Base-by-base conservation (phyloP, 2,797 vertebrate genomes). In the Hyperoplus immaculatus region DNA sequence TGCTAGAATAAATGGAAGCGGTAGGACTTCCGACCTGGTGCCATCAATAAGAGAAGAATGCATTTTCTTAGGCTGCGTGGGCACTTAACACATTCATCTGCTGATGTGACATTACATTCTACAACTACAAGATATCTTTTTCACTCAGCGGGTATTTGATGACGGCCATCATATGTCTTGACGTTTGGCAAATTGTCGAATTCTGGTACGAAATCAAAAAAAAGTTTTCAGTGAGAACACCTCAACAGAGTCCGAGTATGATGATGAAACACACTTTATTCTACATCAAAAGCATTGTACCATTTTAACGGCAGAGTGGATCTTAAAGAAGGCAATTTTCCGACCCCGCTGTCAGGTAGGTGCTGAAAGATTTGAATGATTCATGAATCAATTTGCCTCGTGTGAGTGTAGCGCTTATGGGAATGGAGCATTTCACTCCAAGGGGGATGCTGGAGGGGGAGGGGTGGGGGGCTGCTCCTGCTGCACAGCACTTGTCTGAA, bases 361-460 rank as follows among this genome's bases (percentile, higher is more conserved):
- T 85, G 82, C 78, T 65, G 78, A 80, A 82, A 80, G 66, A 87
- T 87, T 76, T 92, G 80, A 92, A 93, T 91, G 81, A 93, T 93
- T 93, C 88, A 93, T 92, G 88, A 91, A 77, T 80, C 86, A 86
- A 81, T 90, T 91, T 90, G 75, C 72, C 1, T 41, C 5, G 71
- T 78, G 75, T 87, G 85, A 89, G 83, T 83, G 87, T 82, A 80
- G 80, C 49, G 77, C 81, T 89, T 76, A 73, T 67, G 73, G 77
- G 64, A 83, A 81, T 74, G 71, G 70, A 72, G 72, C 42, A 13
- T 87, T 81, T 88, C 67, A 65, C 80, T 89, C 15, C 64, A 36
- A 12, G 77, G 29, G 75, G 67, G 82, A 80, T 54, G 74, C 75
- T 51, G 3, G 14, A 50, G 54, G 77, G 29, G 75, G 67, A 81